A percentile compares a stretch with the other conserved stretches of the same genome.
These are phyloP conservation scores for Sesia apiformis DNA, from an alignment of 2,888 invertebrate species.

Conservation along the genomic window DNA sequence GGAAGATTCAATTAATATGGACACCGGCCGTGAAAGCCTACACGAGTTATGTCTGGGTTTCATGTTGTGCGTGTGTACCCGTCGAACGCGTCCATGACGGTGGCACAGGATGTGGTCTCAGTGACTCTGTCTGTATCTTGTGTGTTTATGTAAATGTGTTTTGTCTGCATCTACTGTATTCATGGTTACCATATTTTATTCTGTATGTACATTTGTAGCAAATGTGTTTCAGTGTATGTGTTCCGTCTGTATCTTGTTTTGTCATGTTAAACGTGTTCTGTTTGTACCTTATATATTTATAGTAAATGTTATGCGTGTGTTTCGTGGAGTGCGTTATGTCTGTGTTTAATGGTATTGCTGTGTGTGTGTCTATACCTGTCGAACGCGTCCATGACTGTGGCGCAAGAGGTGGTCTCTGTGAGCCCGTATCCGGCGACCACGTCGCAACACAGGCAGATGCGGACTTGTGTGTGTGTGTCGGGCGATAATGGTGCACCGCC, in stretches of 20 bases:
- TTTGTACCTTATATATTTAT: too few species aligned
- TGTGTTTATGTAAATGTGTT: too few species aligned
- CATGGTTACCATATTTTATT: too few species aligned
- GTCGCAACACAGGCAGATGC: slow-evolving; percentile 89
- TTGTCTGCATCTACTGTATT: too few species aligned
- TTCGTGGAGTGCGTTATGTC: too few species aligned
- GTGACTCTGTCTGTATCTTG: slow-evolving; percentile 85
- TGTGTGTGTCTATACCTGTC: slow-evolving; percentile 47
- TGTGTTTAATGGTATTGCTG: not conserved
- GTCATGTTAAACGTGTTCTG: not conserved
- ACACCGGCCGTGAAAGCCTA: too few species aligned
- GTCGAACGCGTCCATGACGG: slow-evolving; percentile 84
- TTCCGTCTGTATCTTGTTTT: not conserved
- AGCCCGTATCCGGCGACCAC: slow-evolving; percentile 97
- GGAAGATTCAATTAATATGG: too few species aligned
- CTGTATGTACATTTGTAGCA: too few species aligned
- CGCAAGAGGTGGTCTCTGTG: slow-evolving; percentile 97
- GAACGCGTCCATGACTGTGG: slow-evolving; percentile 84
- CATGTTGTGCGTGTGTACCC: slow-evolving; percentile 1
- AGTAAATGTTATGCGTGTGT: too few species aligned
- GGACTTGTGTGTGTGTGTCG: slow-evolving; percentile 93
- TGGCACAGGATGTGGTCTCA: slow-evolving; percentile 96
- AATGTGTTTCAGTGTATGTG: too few species aligned
- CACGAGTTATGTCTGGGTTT: too few species aligned
- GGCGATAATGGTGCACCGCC: slow-evolving; percentile 97